Percentiles rank a stretch among this genome's conserved stretches.
Evolutionary conservation across 2,113 vertebrate genomes (phyloP).

Genomic region (Sphyrna mokarran): DNA sequence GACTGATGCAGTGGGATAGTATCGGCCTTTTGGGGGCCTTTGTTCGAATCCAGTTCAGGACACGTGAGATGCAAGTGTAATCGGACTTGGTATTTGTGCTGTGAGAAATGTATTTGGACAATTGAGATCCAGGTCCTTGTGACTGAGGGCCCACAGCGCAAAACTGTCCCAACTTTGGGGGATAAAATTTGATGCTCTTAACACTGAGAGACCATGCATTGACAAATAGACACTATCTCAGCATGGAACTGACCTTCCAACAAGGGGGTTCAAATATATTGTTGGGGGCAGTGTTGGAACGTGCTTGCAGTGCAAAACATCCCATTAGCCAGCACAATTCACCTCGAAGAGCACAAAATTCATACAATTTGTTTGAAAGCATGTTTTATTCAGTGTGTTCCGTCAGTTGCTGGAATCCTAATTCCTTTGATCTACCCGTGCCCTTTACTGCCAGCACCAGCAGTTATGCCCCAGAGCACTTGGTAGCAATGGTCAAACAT

Average conservation of each 20-base stretch:
- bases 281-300: not conserved
- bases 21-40: not conserved
- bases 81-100: not conserved
- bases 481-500: not conserved
- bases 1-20: not conserved
- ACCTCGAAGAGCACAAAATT: not conserved
- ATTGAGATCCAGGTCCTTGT: not conserved
- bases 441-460: constrained; percentile 11
- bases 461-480: not conserved
- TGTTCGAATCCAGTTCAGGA: not conserved
- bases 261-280: not conserved
- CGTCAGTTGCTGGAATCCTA: not conserved
- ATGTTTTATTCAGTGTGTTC: constrained; percentile 8
- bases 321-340: not conserved
- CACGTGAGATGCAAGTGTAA: not conserved
- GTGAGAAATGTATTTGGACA: not conserved
- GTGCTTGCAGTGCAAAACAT: not conserved
- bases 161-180: not conserved
- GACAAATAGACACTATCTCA: not conserved
- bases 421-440: constrained; percentile 14
- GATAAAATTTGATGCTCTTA: not conserved
- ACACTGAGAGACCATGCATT: not conserved
- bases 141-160: not conserved
- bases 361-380: not conserved
- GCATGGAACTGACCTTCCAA: not conserved